Conservation (phyloP, 2,797 vertebrate species). For the Crax fasciolata region DNA sequence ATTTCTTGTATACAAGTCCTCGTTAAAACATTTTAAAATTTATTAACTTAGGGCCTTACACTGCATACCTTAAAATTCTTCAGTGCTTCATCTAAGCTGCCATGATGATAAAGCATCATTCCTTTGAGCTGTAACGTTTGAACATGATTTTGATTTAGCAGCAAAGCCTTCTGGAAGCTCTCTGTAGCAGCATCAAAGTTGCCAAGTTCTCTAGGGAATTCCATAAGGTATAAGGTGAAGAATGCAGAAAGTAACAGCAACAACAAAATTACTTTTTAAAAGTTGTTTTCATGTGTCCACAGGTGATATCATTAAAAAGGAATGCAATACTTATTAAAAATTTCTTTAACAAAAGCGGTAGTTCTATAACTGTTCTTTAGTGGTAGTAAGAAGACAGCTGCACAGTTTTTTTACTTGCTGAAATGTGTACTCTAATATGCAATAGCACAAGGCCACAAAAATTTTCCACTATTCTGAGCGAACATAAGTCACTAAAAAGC, state of each 20-base stretch:
- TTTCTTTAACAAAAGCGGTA: not conserved
- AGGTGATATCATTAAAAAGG: not conserved
- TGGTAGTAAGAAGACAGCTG: not conserved
- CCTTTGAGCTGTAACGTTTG: constrained; percentile 96
- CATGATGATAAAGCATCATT: constrained; percentile 98
- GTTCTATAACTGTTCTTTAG: not conserved
- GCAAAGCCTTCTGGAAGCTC: constrained; percentile 95
- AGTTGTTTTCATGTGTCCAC: not conserved
- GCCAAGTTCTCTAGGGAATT: constrained; percentile 90
- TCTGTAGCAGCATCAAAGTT: constrained; percentile 97
- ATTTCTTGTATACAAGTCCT: not conserved
- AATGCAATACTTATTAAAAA: not conserved
- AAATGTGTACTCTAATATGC: not conserved
- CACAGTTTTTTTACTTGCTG: not conserved
- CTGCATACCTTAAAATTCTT: constrained; percentile 94
- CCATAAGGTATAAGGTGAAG: not conserved
- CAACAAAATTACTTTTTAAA: not conserved
- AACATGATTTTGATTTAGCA: constrained; percentile 97
- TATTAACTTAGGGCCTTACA: not conserved
- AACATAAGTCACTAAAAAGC: not conserved
- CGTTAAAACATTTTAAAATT: not conserved
- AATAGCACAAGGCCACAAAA: not conserved
- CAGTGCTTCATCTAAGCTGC: constrained; percentile 93
- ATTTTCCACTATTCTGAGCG: not conserved
- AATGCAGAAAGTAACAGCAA: not conserved